Evolutionary conservation across 2,888 invertebrate species (phyloP).

Genomic region (Cheilosia vulpina): DNA sequence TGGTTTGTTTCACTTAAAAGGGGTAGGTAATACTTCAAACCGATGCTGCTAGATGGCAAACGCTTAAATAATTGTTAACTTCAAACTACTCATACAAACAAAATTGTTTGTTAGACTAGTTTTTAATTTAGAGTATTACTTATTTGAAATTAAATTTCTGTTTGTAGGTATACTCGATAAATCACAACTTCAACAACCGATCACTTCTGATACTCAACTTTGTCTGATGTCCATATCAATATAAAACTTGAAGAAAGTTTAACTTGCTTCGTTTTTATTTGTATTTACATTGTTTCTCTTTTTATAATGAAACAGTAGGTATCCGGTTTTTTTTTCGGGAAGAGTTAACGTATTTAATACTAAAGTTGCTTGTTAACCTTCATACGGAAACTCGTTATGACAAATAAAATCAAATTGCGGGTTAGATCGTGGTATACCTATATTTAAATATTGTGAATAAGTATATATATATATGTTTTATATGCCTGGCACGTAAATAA

Average conservation of each 20-base stretch:
- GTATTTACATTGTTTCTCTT: background rate
- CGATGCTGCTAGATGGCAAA: background rate
- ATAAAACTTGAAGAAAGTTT: background rate
- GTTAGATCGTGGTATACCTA: background rate
- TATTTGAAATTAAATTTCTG: background rate
- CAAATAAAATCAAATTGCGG: background rate
- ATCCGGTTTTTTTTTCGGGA: slow-evolving; percentile 1
- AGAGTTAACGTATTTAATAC: background rate
- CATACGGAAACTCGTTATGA: background rate
- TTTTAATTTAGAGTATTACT: background rate
- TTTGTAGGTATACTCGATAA: too few species aligned
- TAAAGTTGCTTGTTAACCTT: background rate
- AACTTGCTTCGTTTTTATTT: background rate
- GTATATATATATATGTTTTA: background rate
- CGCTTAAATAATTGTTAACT: background rate
- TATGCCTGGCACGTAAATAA: background rate
- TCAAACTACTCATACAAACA: too few species aligned
- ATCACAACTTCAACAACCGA: background rate
- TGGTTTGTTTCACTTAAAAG: too few species aligned
- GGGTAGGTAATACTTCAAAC: too few species aligned
- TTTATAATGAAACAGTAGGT: background rate
- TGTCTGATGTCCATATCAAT: background rate
- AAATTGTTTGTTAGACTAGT: too few species aligned
- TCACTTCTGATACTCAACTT: background rate
- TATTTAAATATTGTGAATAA: background rate